A percentile compares a stretch with the other conserved stretches of the same genome.
Evolutionary conservation across 1,140 invertebrate genomes (phyloP).

Genomic region (Zophobas morio): DNA sequence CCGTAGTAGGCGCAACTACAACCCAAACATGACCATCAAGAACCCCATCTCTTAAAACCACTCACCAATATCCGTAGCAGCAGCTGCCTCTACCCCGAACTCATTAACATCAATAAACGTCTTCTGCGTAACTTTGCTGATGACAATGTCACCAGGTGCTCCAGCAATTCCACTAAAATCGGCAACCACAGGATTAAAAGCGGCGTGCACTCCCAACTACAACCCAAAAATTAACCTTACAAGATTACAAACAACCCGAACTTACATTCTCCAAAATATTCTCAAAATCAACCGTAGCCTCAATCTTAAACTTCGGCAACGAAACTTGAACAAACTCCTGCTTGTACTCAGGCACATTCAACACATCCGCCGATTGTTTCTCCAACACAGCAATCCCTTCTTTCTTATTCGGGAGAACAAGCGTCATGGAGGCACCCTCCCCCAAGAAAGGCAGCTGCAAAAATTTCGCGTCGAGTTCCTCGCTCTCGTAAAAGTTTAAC

Average conservation of each 20-base stretch:
- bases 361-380: constrained; percentile 54
- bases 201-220: constrained; percentile 69
- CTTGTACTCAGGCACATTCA: constrained; percentile 52
- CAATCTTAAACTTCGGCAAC: constrained; percentile 69
- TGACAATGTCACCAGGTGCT: constrained; percentile 64
- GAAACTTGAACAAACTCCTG: constrained; percentile 57
- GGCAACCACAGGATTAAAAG: constrained; percentile 68
- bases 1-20: not conserved
- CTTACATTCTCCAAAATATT: constrained; percentile 64
- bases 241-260: not conserved
- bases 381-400: constrained; percentile 68
- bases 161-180: constrained; percentile 70
- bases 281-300: constrained; percentile 65
- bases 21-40: not conserved
- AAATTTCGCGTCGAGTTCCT: constrained; percentile 70
- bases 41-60: constrained; percentile 32
- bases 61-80: constrained; percentile 71
- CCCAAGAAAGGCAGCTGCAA: constrained; percentile 74
- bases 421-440: constrained; percentile 74
- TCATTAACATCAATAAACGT: constrained; percentile 83
- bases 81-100: constrained; percentile 82
- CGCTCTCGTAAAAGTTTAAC: constrained; percentile 70
- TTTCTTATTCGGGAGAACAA: constrained; percentile 76
- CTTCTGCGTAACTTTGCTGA: constrained; percentile 79
- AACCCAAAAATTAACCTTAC: constrained; percentile 50